phyloP scores from a whole-genome alignment of 2,888 invertebrate species.

The Encarsia formosa region DNA sequence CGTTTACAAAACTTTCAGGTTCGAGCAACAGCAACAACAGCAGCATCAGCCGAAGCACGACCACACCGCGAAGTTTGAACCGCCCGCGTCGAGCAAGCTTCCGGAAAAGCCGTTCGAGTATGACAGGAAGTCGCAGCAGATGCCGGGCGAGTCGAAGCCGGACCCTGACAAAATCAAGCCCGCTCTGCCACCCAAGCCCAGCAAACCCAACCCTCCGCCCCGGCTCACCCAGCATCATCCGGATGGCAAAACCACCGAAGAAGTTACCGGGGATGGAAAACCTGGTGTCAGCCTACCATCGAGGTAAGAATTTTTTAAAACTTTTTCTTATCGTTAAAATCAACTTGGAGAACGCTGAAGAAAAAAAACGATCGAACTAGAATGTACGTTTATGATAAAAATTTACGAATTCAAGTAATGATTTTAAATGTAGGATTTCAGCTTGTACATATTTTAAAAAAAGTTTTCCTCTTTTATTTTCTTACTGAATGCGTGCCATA shows the following conservation, averaged over 20 bases:
- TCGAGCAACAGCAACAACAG: conserved; percentile 21
- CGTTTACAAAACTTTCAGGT: too few relatives aligned
- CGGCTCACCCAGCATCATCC: conserved; percentile 44
- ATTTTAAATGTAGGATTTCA: too few relatives aligned
- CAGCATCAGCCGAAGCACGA: conserved; percentile 31
- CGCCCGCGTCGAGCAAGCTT: conserved; percentile 36
- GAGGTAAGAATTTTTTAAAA: conserved; percentile 34
- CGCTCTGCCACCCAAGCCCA: conserved; percentile 79
- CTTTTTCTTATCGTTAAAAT: too few relatives aligned
- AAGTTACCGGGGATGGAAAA: conserved; percentile 34
- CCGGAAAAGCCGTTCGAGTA: conserved; percentile 43
- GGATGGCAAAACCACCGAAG: conserved; percentile 36
- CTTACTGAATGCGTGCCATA: too few relatives aligned
- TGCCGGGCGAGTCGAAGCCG: conserved; percentile 31
- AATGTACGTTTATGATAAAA: conserved; percentile 22
- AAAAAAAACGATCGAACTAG: too few relatives aligned
- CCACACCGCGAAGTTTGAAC: conserved; percentile 40
- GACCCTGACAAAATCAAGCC: conserved; percentile 58
- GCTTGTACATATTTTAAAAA: too few relatives aligned
- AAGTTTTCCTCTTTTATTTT: too few relatives aligned
- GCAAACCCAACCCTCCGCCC: conserved; percentile 48
- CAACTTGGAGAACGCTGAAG: too few relatives aligned
- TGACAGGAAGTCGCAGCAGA: conserved; percentile 35
- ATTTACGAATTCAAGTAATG: too few relatives aligned
- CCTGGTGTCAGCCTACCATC: conserved; percentile 31